phyloP scores from a whole-genome alignment of 2,888 invertebrate species.

The Amblyjoppa fuscipennis region DNA sequence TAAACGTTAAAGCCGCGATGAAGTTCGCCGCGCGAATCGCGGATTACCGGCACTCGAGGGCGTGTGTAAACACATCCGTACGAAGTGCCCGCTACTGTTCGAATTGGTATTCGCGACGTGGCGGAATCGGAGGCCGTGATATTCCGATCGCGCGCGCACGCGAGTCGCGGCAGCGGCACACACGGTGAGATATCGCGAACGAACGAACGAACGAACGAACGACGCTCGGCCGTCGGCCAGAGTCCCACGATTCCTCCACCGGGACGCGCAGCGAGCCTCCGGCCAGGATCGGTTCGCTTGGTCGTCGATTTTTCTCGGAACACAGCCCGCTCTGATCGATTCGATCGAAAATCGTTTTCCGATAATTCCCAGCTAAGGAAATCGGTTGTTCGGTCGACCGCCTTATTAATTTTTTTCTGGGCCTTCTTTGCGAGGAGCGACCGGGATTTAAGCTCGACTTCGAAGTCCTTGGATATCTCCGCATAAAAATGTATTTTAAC shows the following conservation, averaged over 20 bases:
- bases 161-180: conserved; percentile 27
- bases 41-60: conserved; percentile 50
- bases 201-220: not conserved
- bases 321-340: conserved; percentile 5
- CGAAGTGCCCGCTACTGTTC: conserved; percentile 58
- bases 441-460: too few relatives aligned
- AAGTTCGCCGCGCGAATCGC: conserved; percentile 38
- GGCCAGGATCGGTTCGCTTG: conserved; percentile 35
- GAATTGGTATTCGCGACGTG: conserved; percentile 69
- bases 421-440: too few relatives aligned
- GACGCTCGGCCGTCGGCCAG: conserved; percentile 39
- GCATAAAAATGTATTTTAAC: too few relatives aligned
- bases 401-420: not conserved
- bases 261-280: conserved; percentile 4
- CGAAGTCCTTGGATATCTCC: too few relatives aligned
- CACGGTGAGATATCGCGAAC: conserved; percentile 8
- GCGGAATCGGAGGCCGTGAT: conserved; percentile 50
- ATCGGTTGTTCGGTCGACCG: not conserved
- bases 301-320: conserved; percentile 44
- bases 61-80: not conserved
- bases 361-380: not conserved
- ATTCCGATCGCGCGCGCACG: conserved; percentile 52
- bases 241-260: conserved; percentile 48
- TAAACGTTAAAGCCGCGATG: conserved; percentile 72
- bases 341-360: conserved; percentile 34